Evolutionary conservation across 2,113 vertebrate genomes (phyloP).

Genomic region (Mungos mungo): DNA sequence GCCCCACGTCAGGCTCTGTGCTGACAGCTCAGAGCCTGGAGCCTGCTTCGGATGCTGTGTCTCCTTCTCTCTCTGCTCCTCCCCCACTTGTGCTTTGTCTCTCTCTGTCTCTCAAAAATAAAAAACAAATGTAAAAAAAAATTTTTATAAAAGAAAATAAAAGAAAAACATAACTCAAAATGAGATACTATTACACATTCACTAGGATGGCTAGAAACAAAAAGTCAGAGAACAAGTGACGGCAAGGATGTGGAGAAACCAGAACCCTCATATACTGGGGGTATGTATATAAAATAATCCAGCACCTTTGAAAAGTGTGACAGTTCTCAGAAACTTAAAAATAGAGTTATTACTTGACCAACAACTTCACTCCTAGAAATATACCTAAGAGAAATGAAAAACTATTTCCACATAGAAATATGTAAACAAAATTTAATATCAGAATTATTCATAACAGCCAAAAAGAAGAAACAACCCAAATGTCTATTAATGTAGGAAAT

Average conservation of each 20-base stretch:
- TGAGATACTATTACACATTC: not conserved
- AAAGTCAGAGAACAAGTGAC: not conserved
- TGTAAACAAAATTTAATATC: not conserved
- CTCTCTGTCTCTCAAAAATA: too few relatives aligned
- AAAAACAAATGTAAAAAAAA: too few relatives aligned
- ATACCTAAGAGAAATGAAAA: not conserved
- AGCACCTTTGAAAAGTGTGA: not conserved
- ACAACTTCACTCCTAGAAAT: not conserved
- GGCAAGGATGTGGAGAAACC: not conserved
- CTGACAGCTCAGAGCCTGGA: too few relatives aligned
- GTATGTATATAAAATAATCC: not conserved
- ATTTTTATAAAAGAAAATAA: too few relatives aligned
- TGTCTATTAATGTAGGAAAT: too few relatives aligned
- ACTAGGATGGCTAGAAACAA: not conserved
- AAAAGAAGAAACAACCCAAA: not conserved
- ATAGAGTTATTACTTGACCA: not conserved
- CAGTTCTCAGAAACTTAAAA: not conserved
- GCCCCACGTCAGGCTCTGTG: too few relatives aligned
- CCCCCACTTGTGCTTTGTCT: too few relatives aligned
- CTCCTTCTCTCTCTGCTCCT: too few relatives aligned
- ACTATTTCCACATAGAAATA: not conserved
- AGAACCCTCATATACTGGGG: not conserved
- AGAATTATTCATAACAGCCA: not conserved
- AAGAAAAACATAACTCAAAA: not conserved
- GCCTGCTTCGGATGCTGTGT: too few relatives aligned